A percentile compares a stretch with the other conserved stretches of the same genome.
phyloP scores from a whole-genome alignment of 2,797 vertebrate species.

The Anniella stebbinsi region DNA sequence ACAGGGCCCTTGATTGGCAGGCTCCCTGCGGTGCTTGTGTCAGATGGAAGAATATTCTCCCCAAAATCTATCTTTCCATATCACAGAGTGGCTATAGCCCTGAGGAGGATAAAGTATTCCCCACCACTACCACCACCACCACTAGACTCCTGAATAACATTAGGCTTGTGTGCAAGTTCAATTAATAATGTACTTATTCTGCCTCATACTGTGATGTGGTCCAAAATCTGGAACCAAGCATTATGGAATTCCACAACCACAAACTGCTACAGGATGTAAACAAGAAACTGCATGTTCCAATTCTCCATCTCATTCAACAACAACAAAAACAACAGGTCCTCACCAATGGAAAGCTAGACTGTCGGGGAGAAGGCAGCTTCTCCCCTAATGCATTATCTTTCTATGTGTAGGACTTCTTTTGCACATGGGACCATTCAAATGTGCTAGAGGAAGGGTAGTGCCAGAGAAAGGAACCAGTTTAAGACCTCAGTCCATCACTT shows the following conservation, averaged over 20 bases:
- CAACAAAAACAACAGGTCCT: background rate
- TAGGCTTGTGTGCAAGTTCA: background rate
- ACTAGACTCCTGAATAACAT: background rate
- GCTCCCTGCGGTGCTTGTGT: background rate
- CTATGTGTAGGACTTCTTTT: background rate
- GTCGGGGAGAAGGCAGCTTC: background rate
- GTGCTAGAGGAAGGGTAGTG: background rate
- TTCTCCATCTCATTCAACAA: background rate
- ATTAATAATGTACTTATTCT: constrained; percentile 10
- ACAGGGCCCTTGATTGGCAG: constrained; percentile 53
- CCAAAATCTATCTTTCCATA: constrained; percentile 14
- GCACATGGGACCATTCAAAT: background rate
- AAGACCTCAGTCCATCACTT: background rate
- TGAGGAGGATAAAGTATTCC: constrained; percentile 15
- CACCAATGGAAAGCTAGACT: background rate
- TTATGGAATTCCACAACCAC: background rate
- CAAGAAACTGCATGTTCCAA: background rate
- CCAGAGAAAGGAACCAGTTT: background rate
- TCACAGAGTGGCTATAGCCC: background rate
- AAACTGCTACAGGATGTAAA: background rate
- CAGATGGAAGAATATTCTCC: background rate
- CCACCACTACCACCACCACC: background rate
- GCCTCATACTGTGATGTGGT: background rate
- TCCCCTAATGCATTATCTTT: background rate
- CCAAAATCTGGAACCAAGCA: background rate